Evolutionary conservation across 2,797 vertebrate species (phyloP), one percentile per base, ranked within the genome.

Genomic region (Myotis findleyi): DNA sequence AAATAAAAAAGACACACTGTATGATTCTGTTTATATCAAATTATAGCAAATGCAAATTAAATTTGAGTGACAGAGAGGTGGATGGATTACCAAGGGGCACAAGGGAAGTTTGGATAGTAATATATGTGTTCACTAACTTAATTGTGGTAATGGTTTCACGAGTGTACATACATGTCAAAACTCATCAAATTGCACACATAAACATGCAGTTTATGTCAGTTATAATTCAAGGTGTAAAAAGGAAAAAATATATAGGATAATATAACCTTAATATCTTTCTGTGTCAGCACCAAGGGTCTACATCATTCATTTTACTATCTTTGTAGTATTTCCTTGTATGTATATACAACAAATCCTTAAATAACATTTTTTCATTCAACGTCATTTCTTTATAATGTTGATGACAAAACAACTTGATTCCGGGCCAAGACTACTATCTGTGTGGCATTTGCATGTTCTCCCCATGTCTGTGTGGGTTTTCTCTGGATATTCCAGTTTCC

Each of bases 91-190:
- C 27, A 72, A 83, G 75, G 44, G 38, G 2, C 25, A 80, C 44
- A 16, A 62, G 30, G 82, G 92, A 90, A 93, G 25, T 86, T 89
- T 90, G 81, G 38, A 30, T 87, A 93, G 69, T 91, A 75, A 92
- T 84, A 59, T n/a, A 82, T 92, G 51, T 55, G 20, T 87, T 96
- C 55, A 72, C 73, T 96, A 94, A 66, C 84, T 96, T 95, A 93
- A 89, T 64, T 83, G 57, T 55, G 71, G 36, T 76, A 38, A 85
- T 91, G 51, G 41, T 41, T 85, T 92, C 47, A 53, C 5, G 20
- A 17, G 6, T 73, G 11, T 64, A 68, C 91, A 23, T 9, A 76
- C 90, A 44, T 75, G 33, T 87, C 47, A 93, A 33, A 93, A 79
- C 44, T 91, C 47, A 92, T 79, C 44, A 92, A 76, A 17, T 69